Base-by-base conservation (phyloP, 2,797 vertebrate species). In the Pteronotus mesoamericanus region DNA sequence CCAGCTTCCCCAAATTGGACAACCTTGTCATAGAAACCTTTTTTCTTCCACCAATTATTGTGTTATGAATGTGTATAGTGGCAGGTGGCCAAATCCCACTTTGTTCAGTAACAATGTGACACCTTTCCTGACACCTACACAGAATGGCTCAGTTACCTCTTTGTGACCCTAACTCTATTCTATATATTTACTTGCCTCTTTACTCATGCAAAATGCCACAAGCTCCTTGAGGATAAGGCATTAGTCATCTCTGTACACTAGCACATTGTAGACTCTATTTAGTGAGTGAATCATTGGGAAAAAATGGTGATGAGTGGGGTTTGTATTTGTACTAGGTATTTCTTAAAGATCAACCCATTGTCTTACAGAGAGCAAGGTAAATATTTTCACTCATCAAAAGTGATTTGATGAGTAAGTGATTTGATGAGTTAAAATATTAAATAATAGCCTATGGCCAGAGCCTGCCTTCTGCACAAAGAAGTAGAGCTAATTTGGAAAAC, bases 401-500 rank as follows among this genome's bases (percentile, higher is more conserved):
- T 39, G 51, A 71, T 42, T 57, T 89, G 64, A 91, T 29, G 79
- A 85, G 9, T 12, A 89, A 74, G 19, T 39, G 51, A 71, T 42
- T 57, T 89, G 64, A 91, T 29, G 79, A 85, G 9, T 12, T 10
- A 44, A 91, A 92, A 72, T 91, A 55, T 87, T 86, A 82, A 92
- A 55, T 64, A 78, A 83, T 59, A 80, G 51, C 53, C 15, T 71
- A 53, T 66, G 61, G 32, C 53, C 53, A 77, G 57, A 77, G 26
- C n/a, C 39, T 93, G 37, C 66, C 29, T 93, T 69, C 37, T 84
- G 24, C 64, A 80, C 48, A 84, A 91, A 95, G 75, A 94, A 89
- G 8, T 34, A 72, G 32, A 86, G 32, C 9, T 61, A 55, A 94
- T 94, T 97, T 94, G 66, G 75, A 97, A 92, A 66, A 72, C 57